Percentiles rank a stretch among this genome's conserved stretches.
phyloP scores from a whole-genome alignment of 1,140 invertebrate genomes.

The Zaprionus lachaisei region DNA sequence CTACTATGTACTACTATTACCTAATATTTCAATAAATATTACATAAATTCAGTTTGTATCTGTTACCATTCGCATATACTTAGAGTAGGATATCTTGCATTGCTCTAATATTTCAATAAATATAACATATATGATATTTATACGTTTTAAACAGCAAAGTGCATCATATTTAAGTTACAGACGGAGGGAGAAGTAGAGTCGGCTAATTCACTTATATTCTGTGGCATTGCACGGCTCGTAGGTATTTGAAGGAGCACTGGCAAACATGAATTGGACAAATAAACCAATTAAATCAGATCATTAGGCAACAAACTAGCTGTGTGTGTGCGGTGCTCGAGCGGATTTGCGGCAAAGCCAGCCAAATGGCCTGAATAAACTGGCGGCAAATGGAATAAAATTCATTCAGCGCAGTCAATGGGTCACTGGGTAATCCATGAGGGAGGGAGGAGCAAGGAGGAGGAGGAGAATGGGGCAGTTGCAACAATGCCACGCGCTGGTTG shows the following conservation, averaged over 20 bases:
- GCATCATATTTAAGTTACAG: neutral
- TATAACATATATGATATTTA: too few species aligned
- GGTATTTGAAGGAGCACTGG: neutral
- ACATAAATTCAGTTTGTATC: too few species aligned
- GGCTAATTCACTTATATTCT: neutral
- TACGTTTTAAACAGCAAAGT: neutral
- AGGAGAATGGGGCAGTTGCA: slow-evolving; percentile 11
- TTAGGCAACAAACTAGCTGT: slow-evolving; percentile 39
- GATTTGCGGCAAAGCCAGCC: slow-evolving; percentile 52
- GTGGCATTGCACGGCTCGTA: neutral
- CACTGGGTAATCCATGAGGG: slow-evolving; percentile 27
- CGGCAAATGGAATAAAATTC: slow-evolving; percentile 45
- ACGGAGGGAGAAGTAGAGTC: neutral
- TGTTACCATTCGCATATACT: too few species aligned
- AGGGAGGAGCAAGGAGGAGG: neutral
- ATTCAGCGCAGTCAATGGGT: slow-evolving; percentile 33
- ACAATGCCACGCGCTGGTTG: slow-evolving; percentile 25
- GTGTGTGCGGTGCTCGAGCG: slow-evolving; percentile 35
- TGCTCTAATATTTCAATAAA: too few species aligned
- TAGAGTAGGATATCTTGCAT: too few species aligned
- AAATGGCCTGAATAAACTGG: slow-evolving; percentile 61
- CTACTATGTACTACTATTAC: too few species aligned
- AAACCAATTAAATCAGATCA: slow-evolving; percentile 67
- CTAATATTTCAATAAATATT: too few species aligned
- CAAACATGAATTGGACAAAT: slow-evolving; percentile 18